Conservation (phyloP, 1,140 invertebrate genomes). For the Drosophila sulfurigaster region DNA sequence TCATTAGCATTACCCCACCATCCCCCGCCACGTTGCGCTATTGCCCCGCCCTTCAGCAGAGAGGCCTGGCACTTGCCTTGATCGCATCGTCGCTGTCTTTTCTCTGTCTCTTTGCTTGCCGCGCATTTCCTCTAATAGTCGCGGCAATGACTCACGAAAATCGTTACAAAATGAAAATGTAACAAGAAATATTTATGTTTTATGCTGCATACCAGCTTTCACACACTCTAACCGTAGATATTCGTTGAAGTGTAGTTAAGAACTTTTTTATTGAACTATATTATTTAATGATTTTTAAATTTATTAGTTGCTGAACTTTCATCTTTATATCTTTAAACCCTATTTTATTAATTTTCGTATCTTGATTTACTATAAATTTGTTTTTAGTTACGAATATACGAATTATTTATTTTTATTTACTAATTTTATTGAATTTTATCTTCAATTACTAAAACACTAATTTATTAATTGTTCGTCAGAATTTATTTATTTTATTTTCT, state of each 20-base stretch:
- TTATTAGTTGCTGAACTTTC: no score
- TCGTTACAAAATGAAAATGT: slow-evolving; percentile 61
- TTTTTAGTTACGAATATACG: no score
- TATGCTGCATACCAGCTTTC: background rate
- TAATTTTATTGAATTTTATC: no score
- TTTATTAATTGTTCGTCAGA: no score
- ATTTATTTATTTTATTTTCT: no score
- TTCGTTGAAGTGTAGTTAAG: background rate
- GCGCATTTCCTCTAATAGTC: slow-evolving; percentile 47
- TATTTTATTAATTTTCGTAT: no score
- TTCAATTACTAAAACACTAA: no score
- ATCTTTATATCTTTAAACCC: no score
- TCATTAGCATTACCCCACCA: slow-evolving; percentile 58
- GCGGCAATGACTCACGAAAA: slow-evolving; percentile 77
- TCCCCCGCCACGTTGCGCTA: slow-evolving; percentile 11
- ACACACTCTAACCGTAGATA: background rate
- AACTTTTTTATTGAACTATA: no score
- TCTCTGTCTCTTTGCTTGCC: slow-evolving; percentile 28
- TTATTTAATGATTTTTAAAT: no score
- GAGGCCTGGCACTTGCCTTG: slow-evolving; percentile 4
- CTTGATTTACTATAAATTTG: no score
- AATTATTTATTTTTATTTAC: no score
- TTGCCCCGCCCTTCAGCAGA: slow-evolving; percentile 50
- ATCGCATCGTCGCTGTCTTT: slow-evolving; percentile 12
- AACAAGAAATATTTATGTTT: slow-evolving; percentile 20